Percentiles rank a stretch among this genome's conserved stretches.
These are phyloP conservation scores for Leistus spinibarbis DNA, from an alignment of 2,888 invertebrate genomes.

Conservation along the genomic window DNA sequence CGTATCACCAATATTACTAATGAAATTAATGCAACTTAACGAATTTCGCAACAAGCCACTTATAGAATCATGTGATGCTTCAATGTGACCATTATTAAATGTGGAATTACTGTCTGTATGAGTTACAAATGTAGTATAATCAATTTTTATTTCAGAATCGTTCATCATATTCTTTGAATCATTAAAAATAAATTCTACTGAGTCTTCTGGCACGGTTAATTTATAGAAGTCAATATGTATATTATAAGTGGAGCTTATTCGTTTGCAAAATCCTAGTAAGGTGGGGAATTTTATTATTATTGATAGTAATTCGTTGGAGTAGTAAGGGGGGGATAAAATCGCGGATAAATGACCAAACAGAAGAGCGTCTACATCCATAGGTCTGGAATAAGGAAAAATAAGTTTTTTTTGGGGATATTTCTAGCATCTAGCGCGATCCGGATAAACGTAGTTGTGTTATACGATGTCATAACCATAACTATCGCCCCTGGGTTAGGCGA, in stretches of 20 bases:
- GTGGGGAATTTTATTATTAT: constrained; percentile 42
- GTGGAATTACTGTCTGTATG: not conserved
- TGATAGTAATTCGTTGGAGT: constrained; percentile 6
- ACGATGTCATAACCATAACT: too few species aligned
- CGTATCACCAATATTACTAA: not conserved
- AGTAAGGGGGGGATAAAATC: constrained; percentile 52
- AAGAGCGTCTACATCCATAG: constrained; percentile 79
- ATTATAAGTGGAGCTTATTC: constrained; percentile 39
- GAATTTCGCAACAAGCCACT: not conserved
- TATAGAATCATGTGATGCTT: not conserved
- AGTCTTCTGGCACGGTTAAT: not conserved
- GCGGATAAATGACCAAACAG: constrained; percentile 70
- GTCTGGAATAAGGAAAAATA: constrained; percentile 60
- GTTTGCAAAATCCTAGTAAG: constrained; percentile 43
- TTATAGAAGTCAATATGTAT: not conserved
- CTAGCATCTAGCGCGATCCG: too few species aligned
- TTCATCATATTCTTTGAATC: not conserved
- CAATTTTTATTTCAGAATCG: not conserved
- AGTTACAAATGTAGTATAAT: not conserved
- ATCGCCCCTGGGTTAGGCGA: too few species aligned
- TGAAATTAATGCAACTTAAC: not conserved
- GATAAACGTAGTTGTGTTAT: too few species aligned
- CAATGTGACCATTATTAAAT: not conserved
- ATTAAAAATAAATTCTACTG: not conserved
- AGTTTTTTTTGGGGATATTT: not conserved